Evolutionary conservation across 2,113 vertebrate species (phyloP).

Genomic region (Chaenocephalus aceratus): DNA sequence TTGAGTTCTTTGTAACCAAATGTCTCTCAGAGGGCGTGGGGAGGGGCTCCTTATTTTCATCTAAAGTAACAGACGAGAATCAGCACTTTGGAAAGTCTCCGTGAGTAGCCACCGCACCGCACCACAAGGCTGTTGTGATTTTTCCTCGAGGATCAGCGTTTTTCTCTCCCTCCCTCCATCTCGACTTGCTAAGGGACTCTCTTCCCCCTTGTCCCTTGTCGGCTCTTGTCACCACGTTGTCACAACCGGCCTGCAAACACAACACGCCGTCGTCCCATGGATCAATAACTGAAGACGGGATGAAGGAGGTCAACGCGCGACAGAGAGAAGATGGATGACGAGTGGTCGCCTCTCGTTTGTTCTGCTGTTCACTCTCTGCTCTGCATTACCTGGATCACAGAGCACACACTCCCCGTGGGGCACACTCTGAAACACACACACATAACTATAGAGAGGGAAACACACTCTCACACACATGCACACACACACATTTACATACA

Average conservation of each 20-base stretch:
- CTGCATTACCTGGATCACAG: slow-evolving; percentile 84
- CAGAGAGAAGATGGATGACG: slow-evolving; percentile 80
- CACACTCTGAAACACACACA: slow-evolving; percentile 13
- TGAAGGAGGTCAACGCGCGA: slow-evolving; percentile 49
- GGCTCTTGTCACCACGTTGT: slow-evolving; percentile 67
- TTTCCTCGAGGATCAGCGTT: not conserved
- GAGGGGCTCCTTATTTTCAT: too few relatives aligned
- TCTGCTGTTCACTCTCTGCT: slow-evolving; percentile 62
- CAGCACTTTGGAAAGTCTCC: too few relatives aligned
- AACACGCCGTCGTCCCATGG: slow-evolving; percentile 52
- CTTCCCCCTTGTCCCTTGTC: slow-evolving; percentile 14
- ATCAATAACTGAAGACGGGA: slow-evolving; percentile 78
- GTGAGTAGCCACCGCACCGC: too few relatives aligned
- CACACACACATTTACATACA: slow-evolving; percentile 51
- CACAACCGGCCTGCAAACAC: slow-evolving; percentile 60
- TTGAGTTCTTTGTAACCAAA: too few relatives aligned
- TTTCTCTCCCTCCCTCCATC: slow-evolving; percentile 2
- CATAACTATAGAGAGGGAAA: slow-evolving; percentile 9
- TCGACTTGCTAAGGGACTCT: slow-evolving; percentile 17
- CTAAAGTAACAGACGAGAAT: too few relatives aligned
- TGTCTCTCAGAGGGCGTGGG: too few relatives aligned
- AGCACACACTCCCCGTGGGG: slow-evolving; percentile 78
- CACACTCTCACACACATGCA: slow-evolving; percentile 6
- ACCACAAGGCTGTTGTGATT: not conserved
- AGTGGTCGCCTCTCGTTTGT: slow-evolving; percentile 70